phyloP scores from a whole-genome alignment of 2,113 vertebrate genomes.

The Syrmaticus mikado region DNA sequence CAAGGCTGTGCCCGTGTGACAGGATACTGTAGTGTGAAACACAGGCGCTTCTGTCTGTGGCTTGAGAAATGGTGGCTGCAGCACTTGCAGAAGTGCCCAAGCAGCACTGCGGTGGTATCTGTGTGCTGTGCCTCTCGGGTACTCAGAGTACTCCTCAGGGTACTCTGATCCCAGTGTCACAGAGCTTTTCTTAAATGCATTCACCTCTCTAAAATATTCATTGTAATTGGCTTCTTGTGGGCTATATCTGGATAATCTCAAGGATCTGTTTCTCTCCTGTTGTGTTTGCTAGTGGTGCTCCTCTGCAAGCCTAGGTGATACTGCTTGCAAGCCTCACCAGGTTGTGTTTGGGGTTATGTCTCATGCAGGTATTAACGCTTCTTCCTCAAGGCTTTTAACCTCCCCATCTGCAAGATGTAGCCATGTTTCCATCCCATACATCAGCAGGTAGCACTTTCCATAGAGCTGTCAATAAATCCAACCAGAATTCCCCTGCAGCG shows the following conservation, averaged over 20 bases:
- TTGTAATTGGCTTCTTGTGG: background rate
- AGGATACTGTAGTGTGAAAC: background rate
- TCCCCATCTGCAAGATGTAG: conserved; percentile 44
- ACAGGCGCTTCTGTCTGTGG: background rate
- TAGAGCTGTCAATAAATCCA: conserved; percentile 9
- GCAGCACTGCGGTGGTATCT: background rate
- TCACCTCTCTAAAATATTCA: background rate
- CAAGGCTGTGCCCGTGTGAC: fast-evolving
- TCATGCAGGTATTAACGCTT: conserved; percentile 29
- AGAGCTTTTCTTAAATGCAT: background rate
- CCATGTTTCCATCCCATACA: conserved; percentile 17
- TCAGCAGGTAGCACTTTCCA: background rate
- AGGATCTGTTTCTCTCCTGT: background rate
- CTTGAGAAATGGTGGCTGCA: background rate
- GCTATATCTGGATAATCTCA: background rate
- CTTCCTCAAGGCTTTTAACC: conserved; percentile 16
- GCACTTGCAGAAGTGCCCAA: background rate
- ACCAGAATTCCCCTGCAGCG: background rate
- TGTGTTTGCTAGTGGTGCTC: background rate
- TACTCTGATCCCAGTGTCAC: background rate
- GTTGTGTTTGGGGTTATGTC: conserved; percentile 59
- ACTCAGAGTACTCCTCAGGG: too few relatives aligned
- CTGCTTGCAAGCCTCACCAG: background rate
- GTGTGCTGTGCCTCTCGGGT: background rate
- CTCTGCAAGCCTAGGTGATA: conserved; percentile 33